These are phyloP conservation scores for Notechis scutatus DNA, from an alignment of 2,113 vertebrate genomes.

Conservation along the genomic window DNA sequence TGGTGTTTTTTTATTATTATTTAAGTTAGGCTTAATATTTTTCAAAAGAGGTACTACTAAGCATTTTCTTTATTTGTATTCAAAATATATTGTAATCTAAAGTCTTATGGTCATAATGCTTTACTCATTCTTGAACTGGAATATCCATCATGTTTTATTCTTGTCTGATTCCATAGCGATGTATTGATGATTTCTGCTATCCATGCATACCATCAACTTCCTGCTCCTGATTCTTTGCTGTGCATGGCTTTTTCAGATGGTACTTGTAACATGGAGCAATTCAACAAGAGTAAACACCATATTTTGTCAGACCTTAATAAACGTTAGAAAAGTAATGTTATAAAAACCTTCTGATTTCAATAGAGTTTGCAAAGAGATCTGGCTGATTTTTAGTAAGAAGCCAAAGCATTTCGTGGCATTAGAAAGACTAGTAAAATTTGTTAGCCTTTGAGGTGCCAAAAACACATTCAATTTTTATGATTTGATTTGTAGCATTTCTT, in stretches of 20 bases:
- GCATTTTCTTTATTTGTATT: background rate
- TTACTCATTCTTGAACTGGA: background rate
- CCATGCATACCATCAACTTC: background rate
- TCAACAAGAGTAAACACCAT: background rate
- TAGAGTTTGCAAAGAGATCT: background rate
- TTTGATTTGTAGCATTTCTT: slow-evolving; percentile 14
- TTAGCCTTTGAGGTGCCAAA: background rate
- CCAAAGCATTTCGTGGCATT: background rate
- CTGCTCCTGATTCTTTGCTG: background rate
- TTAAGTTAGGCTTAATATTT: slow-evolving; percentile 38
- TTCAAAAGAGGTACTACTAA: slow-evolving; percentile 28
- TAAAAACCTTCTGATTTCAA: background rate
- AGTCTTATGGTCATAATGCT: background rate
- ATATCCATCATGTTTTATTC: background rate
- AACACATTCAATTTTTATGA: background rate
- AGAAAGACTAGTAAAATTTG: background rate
- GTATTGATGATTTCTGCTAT: no score
- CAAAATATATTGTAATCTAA: background rate
- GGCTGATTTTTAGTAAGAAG: background rate
- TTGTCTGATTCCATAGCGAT: background rate
- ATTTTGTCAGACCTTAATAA: background rate
- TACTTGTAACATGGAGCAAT: background rate
- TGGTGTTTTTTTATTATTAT: slow-evolving; percentile 52
- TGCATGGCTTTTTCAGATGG: background rate
- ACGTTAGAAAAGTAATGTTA: background rate